These are phyloP conservation scores for Takifugu rubripes DNA, from an alignment of 2,797 vertebrate species.

Conservation along the genomic window DNA sequence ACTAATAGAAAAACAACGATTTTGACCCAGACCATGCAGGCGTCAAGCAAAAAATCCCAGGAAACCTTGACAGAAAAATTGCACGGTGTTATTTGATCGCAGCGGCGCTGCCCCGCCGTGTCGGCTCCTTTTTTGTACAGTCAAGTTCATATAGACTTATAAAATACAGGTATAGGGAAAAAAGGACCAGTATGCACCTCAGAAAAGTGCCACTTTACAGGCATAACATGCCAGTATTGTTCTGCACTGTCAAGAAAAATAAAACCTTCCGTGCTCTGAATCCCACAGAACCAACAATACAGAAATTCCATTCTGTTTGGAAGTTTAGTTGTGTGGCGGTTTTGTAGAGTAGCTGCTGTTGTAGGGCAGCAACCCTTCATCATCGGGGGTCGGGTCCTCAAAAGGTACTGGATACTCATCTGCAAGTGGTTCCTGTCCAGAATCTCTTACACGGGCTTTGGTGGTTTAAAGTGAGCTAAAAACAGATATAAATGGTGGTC, in stretches of 20 bases:
- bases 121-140: conserved; percentile 54
- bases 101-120: conserved; percentile 48
- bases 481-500: too few species aligned
- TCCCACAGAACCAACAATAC: conserved; percentile 7
- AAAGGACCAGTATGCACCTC: conserved; percentile 33
- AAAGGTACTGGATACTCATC: too few species aligned
- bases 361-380: too few species aligned
- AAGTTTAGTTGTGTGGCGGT: background rate
- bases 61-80: conserved; percentile 61
- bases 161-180: conserved; percentile 54
- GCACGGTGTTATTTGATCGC: conserved; percentile 58
- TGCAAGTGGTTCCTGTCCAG: too few species aligned
- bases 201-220: conserved; percentile 48
- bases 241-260: conserved; percentile 39
- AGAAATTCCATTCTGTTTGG: conserved; percentile 10
- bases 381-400: too few species aligned
- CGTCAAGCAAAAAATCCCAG: conserved; percentile 32
- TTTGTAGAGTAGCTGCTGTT: background rate
- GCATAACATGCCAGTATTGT: conserved; percentile 33
- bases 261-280: conserved; percentile 15
- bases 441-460: too few species aligned
- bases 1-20: conserved; percentile 57
- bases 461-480: too few species aligned
- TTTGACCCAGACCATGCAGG: conserved; percentile 34
- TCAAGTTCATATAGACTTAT: conserved; percentile 60